A percentile compares a stretch with the other conserved stretches of the same genome.
Evolutionary conservation across 2,797 vertebrate genomes (phyloP).

Genomic region (Coregonus sp.): DNA sequence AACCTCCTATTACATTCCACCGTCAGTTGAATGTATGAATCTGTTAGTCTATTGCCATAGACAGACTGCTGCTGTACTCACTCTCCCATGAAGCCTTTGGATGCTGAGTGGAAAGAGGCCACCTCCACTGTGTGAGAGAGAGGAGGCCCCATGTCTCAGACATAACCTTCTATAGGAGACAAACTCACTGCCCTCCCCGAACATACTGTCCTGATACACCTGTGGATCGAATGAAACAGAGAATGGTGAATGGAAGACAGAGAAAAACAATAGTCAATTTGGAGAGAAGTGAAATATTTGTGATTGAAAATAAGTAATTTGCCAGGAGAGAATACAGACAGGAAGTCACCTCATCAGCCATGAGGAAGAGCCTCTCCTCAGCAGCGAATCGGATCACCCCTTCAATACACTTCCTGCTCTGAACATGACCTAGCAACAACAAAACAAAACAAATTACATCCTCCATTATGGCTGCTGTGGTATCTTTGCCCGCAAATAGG

Average conservation of each 20-base stretch:
- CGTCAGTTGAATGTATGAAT: background rate
- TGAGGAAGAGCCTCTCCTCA: conserved; percentile 83
- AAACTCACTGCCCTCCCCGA: conserved; percentile 73
- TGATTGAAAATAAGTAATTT: background rate
- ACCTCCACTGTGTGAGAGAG: conserved; percentile 77
- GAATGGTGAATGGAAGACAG: background rate
- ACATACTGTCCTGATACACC: conserved; percentile 81
- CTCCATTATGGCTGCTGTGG: no score
- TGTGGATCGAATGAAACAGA: conserved; percentile 32
- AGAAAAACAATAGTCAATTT: background rate
- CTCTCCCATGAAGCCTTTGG: conserved; percentile 88
- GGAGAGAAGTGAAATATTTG: background rate
- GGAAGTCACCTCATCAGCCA: conserved; percentile 85
- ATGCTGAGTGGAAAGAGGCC: conserved; percentile 86
- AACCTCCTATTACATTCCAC: no score
- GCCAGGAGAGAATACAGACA: background rate
- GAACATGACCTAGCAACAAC: conserved; percentile 78
- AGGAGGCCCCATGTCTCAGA: conserved; percentile 80
- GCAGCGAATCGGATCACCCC: conserved; percentile 86
- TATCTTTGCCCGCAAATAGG: background rate
- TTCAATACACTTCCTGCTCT: conserved; percentile 82
- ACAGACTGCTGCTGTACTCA: conserved; percentile 63
- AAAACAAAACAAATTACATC: no score
- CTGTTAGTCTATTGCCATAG: background rate
- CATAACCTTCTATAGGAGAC: conserved; percentile 88